Conservation (phyloP, 2,797 vertebrate species). For the Hydrophis major region DNA sequence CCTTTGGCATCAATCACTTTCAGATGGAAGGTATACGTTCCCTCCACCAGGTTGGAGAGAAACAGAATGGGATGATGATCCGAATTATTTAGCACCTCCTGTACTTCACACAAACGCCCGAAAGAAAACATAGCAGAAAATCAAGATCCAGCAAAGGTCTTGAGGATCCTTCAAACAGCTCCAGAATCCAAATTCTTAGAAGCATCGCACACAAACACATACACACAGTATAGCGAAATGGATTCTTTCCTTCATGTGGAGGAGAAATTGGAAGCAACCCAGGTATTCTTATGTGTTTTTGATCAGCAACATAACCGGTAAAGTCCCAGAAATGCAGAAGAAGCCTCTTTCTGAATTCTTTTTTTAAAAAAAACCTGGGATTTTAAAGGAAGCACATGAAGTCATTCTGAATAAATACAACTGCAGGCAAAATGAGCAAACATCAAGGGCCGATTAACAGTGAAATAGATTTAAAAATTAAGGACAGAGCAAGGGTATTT, state of each 20-base stretch:
- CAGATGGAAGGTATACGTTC: slow-evolving; percentile 90
- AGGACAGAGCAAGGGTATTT: background rate
- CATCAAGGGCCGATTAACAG: background rate
- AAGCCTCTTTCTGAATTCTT: background rate
- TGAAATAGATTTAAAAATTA: background rate
- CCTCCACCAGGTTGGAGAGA: slow-evolving; percentile 91
- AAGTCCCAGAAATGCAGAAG: background rate
- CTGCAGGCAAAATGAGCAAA: background rate
- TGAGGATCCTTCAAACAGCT: background rate
- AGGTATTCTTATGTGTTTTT: background rate
- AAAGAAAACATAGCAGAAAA: background rate
- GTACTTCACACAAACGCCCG: slow-evolving; percentile 33
- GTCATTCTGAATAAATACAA: background rate
- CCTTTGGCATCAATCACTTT: slow-evolving; percentile 93
- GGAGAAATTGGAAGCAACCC: background rate
- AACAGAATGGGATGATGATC: slow-evolving; percentile 92
- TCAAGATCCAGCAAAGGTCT: background rate
- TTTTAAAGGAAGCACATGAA: background rate
- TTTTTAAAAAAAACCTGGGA: background rate
- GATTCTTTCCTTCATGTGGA: background rate
- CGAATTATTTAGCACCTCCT: slow-evolving; percentile 95
- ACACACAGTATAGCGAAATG: background rate
- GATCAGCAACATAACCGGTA: background rate
- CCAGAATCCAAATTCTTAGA: background rate
- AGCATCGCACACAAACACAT: background rate